Evolutionary conservation across 1,140 invertebrate genomes (phyloP).

Genomic region (Magallana ariakensis): DNA sequence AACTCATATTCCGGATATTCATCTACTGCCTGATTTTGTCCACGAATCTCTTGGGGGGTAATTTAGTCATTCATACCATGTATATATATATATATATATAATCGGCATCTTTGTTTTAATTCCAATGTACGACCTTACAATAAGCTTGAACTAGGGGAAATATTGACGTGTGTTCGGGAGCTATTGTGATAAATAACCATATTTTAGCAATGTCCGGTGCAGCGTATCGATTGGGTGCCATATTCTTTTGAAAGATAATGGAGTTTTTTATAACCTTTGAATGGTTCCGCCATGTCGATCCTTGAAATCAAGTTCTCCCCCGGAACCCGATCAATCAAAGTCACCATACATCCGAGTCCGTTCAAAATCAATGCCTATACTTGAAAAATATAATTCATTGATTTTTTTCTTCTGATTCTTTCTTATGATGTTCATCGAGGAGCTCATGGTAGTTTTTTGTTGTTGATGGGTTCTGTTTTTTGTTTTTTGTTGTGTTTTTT

Average conservation of each 20-base stretch:
- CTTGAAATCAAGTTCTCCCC: neutral
- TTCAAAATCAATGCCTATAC: neutral
- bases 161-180: neutral
- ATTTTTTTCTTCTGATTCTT: neutral
- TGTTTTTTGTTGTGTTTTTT: too few species aligned
- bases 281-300: neutral
- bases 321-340: neutral
- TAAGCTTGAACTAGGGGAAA: too few species aligned
- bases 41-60: neutral
- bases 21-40: neutral
- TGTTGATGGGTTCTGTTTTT: too few species aligned
- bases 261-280: neutral
- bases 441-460: too few species aligned
- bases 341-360: neutral
- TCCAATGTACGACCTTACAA: neutral
- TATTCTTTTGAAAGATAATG: constrained; percentile 9
- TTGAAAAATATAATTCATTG: neutral
- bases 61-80: neutral
- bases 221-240: neutral
- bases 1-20: neutral
- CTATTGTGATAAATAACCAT: neutral
- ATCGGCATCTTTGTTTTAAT: neutral
- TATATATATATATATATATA: too few species aligned
- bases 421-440: neutral
- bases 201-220: neutral